Base-by-base conservation (phyloP, 2,888 invertebrate genomes). In the Cephus nigrinus region DNA sequence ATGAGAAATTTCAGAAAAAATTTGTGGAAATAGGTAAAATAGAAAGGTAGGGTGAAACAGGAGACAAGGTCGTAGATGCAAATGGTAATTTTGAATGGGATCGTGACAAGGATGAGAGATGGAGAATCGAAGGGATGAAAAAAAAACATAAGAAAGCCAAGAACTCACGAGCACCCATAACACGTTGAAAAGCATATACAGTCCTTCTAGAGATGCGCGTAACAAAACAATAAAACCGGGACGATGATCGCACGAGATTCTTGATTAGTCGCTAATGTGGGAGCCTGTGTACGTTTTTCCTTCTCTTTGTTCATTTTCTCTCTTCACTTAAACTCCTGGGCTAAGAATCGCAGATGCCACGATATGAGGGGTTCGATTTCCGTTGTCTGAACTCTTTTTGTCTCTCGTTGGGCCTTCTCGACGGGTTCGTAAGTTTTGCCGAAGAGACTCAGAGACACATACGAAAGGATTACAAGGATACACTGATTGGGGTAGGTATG, bases 171-270 rank as follows among this genome's bases (percentile, higher is more conserved):
- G 55, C n/a, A 75, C 73, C 79, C 80, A 80, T 83, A 80, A 75
- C 80, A 85, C 81, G 80, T 82, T 81, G 85, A 81, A 76, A 80
- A 77, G 81, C 55, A 40, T 36, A 40, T 2, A 23, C 23, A 23
- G 55, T 55, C 23, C 2, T 55, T 55, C 2, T 2, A 23, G 55
- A 55, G 23, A 55, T 2, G 23, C 23, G 55, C 55, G 0, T 55
- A 55, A 55, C 2, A 55, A 55, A 23, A 55, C 1, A 55, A 55
- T 23, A 84, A 84, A 84, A 82, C 82, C 84, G 79, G 81, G 79
- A 84, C 71, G 79, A 77, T 81, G 80, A 83, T 83, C 82, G 82
- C 84, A 86, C 83, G 85, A 82, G 82, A 85, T 76, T 82, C 75
- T 83, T 86, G 80, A 84, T 84, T 86, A 86, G 77, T 85, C 69